Conservation (phyloP, 2,888 invertebrate species). For the Hypomecis atomaria region DNA sequence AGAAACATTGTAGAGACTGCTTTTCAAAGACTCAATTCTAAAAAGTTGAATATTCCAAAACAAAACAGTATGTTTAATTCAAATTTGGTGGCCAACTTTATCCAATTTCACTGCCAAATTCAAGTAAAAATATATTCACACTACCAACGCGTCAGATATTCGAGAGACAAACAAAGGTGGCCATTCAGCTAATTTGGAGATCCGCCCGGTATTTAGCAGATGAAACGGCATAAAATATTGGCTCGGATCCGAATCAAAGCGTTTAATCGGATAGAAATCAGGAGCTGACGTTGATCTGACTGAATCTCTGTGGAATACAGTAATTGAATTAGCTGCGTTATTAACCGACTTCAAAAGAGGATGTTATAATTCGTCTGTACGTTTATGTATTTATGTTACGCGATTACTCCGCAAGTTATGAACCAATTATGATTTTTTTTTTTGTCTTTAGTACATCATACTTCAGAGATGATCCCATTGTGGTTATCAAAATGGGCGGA, state of each 20-base stretch:
- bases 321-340: not conserved
- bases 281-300: constrained; percentile 43
- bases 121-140: constrained; percentile 24
- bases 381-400: not conserved
- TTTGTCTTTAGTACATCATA: too few relatives aligned
- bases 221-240: constrained; percentile 52
- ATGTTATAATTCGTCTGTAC: too few relatives aligned
- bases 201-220: constrained; percentile 37
- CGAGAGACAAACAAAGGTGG: constrained; percentile 31
- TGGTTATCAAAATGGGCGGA: too few relatives aligned
- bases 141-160: constrained; percentile 9
- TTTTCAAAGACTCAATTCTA: constrained; percentile 3
- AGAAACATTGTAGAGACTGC: not conserved
- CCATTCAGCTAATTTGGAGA: constrained; percentile 28
- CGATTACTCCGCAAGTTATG: too few relatives aligned
- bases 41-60: constrained; percentile 4
- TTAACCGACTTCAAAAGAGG: too few relatives aligned
- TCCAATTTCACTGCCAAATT: constrained; percentile 27
- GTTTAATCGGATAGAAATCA: constrained; percentile 55
- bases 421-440: too few relatives aligned
- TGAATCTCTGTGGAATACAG: constrained; percentile 19
- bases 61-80: constrained; percentile 28
- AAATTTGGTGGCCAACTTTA: constrained; percentile 17
- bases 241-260: constrained; percentile 45
- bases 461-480: too few relatives aligned